Percentiles rank a stretch among this genome's conserved stretches.
Evolutionary conservation across 2,113 vertebrate species (phyloP).

Genomic region (Leucosticte australis): DNA sequence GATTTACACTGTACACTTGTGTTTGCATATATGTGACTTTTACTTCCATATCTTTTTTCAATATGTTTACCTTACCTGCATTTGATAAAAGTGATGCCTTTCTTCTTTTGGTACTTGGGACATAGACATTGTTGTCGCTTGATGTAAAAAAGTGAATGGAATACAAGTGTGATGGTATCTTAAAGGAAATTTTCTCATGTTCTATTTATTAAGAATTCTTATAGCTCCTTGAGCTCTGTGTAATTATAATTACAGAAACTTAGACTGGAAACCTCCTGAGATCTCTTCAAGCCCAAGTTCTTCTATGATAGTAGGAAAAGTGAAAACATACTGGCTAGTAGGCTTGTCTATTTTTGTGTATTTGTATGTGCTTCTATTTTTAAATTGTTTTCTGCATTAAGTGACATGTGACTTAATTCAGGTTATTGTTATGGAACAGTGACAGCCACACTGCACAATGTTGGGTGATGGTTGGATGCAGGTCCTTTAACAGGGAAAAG

Average conservation of each 20-base stretch:
- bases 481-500: constrained; percentile 7
- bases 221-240: neutral
- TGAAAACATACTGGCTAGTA: neutral
- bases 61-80: neutral
- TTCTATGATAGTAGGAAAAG: neutral
- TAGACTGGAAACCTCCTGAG: neutral
- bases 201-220: neutral
- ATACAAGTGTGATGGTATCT: neutral
- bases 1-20: neutral
- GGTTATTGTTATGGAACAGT: neutral
- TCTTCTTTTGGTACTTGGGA: neutral
- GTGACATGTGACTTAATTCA: neutral
- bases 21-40: neutral
- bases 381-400: neutral
- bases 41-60: neutral
- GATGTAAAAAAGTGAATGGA: neutral
- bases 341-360: neutral
- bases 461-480: neutral
- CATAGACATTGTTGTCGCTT: neutral
- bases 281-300: neutral
- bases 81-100: neutral
- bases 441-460: neutral
- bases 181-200: neutral
- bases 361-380: neutral
- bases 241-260: neutral